Percentiles rank a stretch among this genome's conserved stretches.
Evolutionary conservation across 2,113 vertebrate species (phyloP).

Genomic region (Calidris pugnax): DNA sequence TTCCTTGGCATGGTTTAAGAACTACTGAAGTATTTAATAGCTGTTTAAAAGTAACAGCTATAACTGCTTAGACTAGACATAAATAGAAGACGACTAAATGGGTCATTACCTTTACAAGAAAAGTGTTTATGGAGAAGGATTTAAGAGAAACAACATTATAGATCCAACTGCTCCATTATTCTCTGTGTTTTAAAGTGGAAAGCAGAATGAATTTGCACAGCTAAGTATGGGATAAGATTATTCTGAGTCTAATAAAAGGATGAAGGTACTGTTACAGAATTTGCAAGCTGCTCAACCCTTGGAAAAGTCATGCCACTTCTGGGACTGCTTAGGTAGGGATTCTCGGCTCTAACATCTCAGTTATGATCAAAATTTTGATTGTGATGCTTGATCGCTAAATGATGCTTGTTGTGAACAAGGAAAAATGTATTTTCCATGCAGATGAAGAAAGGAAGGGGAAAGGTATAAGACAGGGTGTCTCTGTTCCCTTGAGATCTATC

Average conservation of each 20-base stretch:
- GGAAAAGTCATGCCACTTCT: neutral
- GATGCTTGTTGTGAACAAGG: neutral
- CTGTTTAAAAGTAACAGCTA: constrained; percentile 30
- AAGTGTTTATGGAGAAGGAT: neutral
- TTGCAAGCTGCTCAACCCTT: neutral
- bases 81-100: neutral
- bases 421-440: neutral
- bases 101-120: neutral
- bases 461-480: neutral
- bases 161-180: neutral
- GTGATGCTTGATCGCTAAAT: neutral
- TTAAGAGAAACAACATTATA: neutral
- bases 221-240: neutral
- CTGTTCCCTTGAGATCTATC: neutral
- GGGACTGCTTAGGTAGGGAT: neutral
- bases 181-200: neutral
- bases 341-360: neutral
- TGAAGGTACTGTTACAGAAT: neutral
- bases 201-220: neutral
- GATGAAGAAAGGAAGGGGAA: neutral
- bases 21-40: constrained; percentile 62
- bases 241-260: neutral
- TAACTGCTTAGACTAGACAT: constrained; percentile 24
- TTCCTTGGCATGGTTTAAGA: constrained; percentile 68
- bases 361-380: neutral